Base-by-base conservation (phyloP, 2,797 vertebrate species). In the Oreonectes daqikongensis region DNA sequence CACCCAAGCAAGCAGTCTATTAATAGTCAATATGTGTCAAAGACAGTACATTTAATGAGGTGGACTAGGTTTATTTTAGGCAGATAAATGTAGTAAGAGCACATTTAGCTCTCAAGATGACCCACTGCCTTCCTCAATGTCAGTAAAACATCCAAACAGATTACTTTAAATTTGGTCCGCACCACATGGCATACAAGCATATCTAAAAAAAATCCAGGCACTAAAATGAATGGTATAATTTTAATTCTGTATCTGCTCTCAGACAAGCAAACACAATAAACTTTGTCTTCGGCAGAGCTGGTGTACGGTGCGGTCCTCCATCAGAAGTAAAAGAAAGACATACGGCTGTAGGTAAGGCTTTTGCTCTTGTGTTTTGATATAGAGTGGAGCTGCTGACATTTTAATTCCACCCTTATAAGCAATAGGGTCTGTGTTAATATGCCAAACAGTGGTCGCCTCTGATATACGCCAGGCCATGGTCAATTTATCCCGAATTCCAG, bases 381-480 rank as follows among this genome's bases (percentile, higher is more conserved):
- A 87, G 77, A 80, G 72, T 71, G 72, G 73, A 66, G 74, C 72
- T 68, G 74, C 76, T 82, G 84, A 77, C 84, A 83, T 83, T 86
- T 85, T 82, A 84, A 83, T 80, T 82, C 77, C 71, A 70, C 78
- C 84, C 71, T 81, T 24, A 84, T 82, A 85, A 79, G 84, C 84
- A 77, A 85, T 82, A 81, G 73, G 85, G 80, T 81, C 80, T 38
- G 75, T 82, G 84, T 88, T 88, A 83, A 87, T 84, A 87, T 85
- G 85, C 78, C 81, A 81, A 80, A 75, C 69, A 82, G 82, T 79
- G 69, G 63, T 71, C 81, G 78, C 69, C 50, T 79, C 78, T 82
- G 80, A 89, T 85, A 84, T 84, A 87, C 84, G 74, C 79, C 75
- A 72, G 83, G 83, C 66, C 75, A 88, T 85, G 82, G 85, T 85